Evolutionary conservation across 2,113 vertebrate species (phyloP).

Genomic region (Mormoops blainvillei): DNA sequence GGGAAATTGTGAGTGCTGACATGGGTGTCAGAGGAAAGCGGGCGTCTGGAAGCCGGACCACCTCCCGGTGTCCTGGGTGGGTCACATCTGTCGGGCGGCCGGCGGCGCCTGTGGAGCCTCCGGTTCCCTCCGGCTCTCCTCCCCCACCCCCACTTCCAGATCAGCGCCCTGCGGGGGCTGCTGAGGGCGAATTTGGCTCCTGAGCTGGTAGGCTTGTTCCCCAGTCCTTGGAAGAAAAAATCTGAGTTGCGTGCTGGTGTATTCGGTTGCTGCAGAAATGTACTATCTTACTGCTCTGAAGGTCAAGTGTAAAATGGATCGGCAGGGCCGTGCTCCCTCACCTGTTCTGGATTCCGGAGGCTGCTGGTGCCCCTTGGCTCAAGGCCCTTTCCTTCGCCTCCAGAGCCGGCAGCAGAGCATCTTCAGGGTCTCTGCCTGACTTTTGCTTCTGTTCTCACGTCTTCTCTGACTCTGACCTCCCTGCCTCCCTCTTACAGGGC

Average conservation of each 20-base stretch:
- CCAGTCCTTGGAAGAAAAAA: not conserved
- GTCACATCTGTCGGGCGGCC: no score
- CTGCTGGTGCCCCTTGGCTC: not conserved
- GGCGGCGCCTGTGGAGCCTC: no score
- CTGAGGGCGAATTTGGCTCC: not conserved
- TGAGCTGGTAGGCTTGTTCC: not conserved
- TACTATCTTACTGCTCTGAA: not conserved
- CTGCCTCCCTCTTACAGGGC: not conserved
- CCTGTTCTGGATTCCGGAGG: not conserved
- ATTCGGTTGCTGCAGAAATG: not conserved
- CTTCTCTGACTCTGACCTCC: not conserved
- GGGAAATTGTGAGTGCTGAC: accelerated
- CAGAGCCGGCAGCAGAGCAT: accelerated
- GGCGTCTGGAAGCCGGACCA: not conserved
- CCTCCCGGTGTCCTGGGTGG: accelerated
- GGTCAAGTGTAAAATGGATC: not conserved
- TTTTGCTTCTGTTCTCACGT: not conserved
- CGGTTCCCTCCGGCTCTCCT: no score
- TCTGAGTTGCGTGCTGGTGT: not conserved
- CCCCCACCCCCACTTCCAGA: no score
- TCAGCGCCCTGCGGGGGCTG: not conserved
- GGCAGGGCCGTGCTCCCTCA: not conserved
- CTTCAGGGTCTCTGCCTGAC: not conserved
- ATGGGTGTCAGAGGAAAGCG: not conserved
- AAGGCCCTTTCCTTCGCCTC: not conserved